These are phyloP conservation scores for Exocentrus adspersus DNA, from an alignment of 2,888 invertebrate genomes.

Conservation along the genomic window DNA sequence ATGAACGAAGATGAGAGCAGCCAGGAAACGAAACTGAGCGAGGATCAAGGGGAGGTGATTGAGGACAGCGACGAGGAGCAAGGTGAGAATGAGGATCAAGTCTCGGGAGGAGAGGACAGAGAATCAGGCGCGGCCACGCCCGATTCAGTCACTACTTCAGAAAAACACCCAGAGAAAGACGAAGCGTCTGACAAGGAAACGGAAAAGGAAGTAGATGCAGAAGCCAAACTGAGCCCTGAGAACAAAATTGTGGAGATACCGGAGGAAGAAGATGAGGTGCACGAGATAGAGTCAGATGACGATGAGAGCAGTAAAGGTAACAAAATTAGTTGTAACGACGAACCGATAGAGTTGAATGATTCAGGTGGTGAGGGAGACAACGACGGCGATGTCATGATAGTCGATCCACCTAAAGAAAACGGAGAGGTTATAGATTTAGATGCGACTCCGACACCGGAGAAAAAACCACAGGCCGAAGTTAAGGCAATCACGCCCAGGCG, in stretches of 20 bases:
- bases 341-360: slow-evolving; percentile 58
- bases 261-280: slow-evolving; percentile 47
- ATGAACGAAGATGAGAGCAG: slow-evolving; percentile 42
- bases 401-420: slow-evolving; percentile 56
- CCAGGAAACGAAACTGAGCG: slow-evolving; percentile 40
- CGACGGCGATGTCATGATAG: slow-evolving; percentile 58
- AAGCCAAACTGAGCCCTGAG: too few relatives aligned
- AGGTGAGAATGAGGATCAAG: slow-evolving; percentile 29
- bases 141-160: background rate
- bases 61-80: slow-evolving; percentile 28
- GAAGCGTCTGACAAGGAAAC: slow-evolving; percentile 38
- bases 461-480: slow-evolving; percentile 51
- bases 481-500: slow-evolving; percentile 54
- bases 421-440: slow-evolving; percentile 55
- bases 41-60: slow-evolving; percentile 23
- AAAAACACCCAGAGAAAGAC: slow-evolving; percentile 29
- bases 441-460: slow-evolving; percentile 61
- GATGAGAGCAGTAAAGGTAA: slow-evolving; percentile 37
- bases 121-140: too few relatives aligned
- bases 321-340: slow-evolving; percentile 39
- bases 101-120: slow-evolving; percentile 48
- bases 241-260: slow-evolving; percentile 39
- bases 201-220: slow-evolving; percentile 43
- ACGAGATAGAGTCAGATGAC: slow-evolving; percentile 51
- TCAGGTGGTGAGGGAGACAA: slow-evolving; percentile 52